Base-by-base conservation (phyloP, 2,888 invertebrate species). In the Cheilosia soror region DNA sequence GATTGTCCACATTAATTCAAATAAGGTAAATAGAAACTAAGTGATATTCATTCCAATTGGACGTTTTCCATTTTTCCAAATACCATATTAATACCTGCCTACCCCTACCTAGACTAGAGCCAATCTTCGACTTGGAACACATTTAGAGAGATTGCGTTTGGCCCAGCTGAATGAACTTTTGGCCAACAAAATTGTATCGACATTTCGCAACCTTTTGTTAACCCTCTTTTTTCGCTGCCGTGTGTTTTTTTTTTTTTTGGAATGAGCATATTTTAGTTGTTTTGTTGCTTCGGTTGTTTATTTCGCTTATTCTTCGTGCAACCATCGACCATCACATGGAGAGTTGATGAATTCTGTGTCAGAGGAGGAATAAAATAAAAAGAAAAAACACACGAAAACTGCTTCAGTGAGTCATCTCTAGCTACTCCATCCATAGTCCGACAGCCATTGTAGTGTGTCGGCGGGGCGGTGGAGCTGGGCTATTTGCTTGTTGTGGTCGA, bases 191-290 rank as follows among this genome's bases (percentile, higher is more conserved):
- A 55, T 62, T 40, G 55, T 55, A 68, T 62, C 40, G 60, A 57
- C 51, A 58, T 73, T 81, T 75, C 31, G 75, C 73, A 75, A 81
- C 63, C 49, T 72, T 79, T 63, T 53, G 63, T 69, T 79, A 78
- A 73, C 78, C 77, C 63, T 55, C 65, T 60, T 81, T 37, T 77
- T 47, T 63, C 25, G 15, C 53, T 68, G 58, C 47, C 63, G 53
- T 63, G n/a, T 40, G 27, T 57, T 62, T 37, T 11, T 1, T 37
- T 11, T 37, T 9, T 37, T 4, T 58, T 29, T 33, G 33, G 15
- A 57, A 78, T 49, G 49, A 53, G 51, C 60, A 65, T 53, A 7
- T 33, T 60, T 42, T 25, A 27, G 31, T 55, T 42, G 29, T 42
- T 57, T 25, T 60, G 47, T 68, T 78, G 60, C 47, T 68, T 69